Percentiles rank a stretch among this genome's conserved stretches.
Evolutionary conservation across 2,888 invertebrate species (phyloP).

Genomic region (Drosophila melanosoma): DNA sequence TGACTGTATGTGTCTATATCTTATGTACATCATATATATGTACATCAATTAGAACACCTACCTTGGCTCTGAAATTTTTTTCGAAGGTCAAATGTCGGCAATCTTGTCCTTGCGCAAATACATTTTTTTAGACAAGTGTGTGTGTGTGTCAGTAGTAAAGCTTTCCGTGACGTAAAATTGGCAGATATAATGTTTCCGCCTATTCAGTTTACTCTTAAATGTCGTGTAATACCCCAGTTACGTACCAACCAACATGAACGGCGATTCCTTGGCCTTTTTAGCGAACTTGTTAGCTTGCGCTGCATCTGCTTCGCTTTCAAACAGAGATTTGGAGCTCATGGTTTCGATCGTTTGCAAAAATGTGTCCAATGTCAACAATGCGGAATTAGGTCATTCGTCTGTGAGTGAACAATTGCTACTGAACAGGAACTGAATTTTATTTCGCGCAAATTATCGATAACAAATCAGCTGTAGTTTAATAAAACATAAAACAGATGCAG

Average conservation of each 20-base stretch:
- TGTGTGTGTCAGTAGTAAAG: slow-evolving; percentile 12
- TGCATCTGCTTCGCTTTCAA: slow-evolving; percentile 77
- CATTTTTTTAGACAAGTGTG: background rate
- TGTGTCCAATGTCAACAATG: slow-evolving; percentile 6
- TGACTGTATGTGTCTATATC: background rate
- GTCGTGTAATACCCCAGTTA: slow-evolving; percentile 2
- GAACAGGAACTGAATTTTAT: slow-evolving; percentile 18
- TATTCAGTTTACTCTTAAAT: slow-evolving; percentile 35
- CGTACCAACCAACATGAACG: slow-evolving; percentile 90
- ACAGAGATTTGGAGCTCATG: slow-evolving; percentile 79
- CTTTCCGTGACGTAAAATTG: slow-evolving; percentile 51
- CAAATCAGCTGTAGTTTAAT: slow-evolving; percentile 20
- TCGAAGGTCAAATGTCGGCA: slow-evolving; percentile 54
- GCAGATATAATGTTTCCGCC: slow-evolving; percentile 2
- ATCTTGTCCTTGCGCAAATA: slow-evolving; percentile 27
- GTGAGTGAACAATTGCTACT: slow-evolving; percentile 24
- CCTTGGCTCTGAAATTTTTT: slow-evolving; percentile 7
- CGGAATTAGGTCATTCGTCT: slow-evolving; percentile 10
- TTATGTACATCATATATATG: background rate
- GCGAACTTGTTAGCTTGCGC: slow-evolving; percentile 85
- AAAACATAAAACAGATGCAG: background rate
- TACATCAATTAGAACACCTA: background rate
- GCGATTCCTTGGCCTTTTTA: slow-evolving; percentile 90
- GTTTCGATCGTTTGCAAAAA: slow-evolving; percentile 11
- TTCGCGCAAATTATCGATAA: slow-evolving; percentile 25